A percentile compares a stretch with the other conserved stretches of the same genome.
Conservation (phyloP, 2,113 vertebrate genomes). For the Cervus canadensis region DNA sequence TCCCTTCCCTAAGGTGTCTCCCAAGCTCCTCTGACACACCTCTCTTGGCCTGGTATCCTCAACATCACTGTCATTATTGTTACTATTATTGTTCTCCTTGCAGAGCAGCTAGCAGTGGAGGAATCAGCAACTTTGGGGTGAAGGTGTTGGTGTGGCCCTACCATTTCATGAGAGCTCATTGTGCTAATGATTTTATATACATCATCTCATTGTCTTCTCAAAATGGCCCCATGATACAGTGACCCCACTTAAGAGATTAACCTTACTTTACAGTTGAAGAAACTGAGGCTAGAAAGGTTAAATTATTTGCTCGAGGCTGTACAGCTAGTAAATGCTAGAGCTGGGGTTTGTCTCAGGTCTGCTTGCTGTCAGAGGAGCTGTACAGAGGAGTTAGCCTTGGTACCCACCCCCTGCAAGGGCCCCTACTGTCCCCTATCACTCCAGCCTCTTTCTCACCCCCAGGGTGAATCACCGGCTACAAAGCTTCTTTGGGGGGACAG, state of each 20-base stretch:
- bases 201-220: background rate
- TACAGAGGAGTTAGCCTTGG: background rate
- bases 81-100: background rate
- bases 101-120: background rate
- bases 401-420: background rate
- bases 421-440: background rate
- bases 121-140: background rate
- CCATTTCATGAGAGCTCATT: background rate
- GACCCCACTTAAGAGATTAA: background rate
- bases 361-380: background rate
- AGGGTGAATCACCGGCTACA: constrained; percentile 73
- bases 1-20: background rate
- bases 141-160: background rate
- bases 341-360: background rate
- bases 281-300: background rate
- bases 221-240: background rate
- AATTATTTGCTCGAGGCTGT: background rate
- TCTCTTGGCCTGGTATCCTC: background rate
- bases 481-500: constrained; percentile 88
- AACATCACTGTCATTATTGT: background rate
- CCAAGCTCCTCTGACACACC: background rate
- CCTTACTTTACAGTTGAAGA: background rate
- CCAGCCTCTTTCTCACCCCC: background rate
- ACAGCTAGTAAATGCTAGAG: background rate
- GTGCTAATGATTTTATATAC: background rate